Conservation (phyloP, 2,797 vertebrate species). For the Forpus xanthops region DNA sequence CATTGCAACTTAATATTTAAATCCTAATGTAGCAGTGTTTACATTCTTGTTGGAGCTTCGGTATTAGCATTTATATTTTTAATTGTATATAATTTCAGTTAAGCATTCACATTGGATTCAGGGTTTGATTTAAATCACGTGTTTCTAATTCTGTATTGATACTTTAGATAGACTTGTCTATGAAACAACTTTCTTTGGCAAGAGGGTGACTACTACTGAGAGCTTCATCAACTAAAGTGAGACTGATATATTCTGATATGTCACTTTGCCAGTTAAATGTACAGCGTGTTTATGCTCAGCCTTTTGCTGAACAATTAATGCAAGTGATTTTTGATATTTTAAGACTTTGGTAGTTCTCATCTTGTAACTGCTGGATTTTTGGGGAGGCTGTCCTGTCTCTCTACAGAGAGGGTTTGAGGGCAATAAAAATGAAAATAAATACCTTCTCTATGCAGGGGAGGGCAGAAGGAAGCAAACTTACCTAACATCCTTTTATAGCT, state of each 20-base stretch:
- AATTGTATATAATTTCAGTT: constrained; percentile 10
- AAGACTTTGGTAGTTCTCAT: not conserved
- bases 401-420: not conserved
- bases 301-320: not conserved
- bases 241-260: not conserved
- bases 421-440: not conserved
- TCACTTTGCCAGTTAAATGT: not conserved
- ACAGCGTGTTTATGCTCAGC: not conserved
- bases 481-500: not conserved
- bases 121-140: not conserved
- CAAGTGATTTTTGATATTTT: not conserved
- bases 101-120: not conserved
- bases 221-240: not conserved
- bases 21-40: not conserved
- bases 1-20: not conserved
- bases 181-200: constrained; percentile 12
- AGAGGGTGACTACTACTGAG: not conserved
- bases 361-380: not conserved
- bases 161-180: not conserved
- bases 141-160: not conserved
- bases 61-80: constrained; percentile 6
- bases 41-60: not conserved
- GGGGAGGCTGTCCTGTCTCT: not conserved
- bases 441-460: not conserved
- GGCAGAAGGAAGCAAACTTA: not conserved